Conservation (phyloP, 2,113 vertebrate genomes). For the Corythornis madagascariensis region DNA sequence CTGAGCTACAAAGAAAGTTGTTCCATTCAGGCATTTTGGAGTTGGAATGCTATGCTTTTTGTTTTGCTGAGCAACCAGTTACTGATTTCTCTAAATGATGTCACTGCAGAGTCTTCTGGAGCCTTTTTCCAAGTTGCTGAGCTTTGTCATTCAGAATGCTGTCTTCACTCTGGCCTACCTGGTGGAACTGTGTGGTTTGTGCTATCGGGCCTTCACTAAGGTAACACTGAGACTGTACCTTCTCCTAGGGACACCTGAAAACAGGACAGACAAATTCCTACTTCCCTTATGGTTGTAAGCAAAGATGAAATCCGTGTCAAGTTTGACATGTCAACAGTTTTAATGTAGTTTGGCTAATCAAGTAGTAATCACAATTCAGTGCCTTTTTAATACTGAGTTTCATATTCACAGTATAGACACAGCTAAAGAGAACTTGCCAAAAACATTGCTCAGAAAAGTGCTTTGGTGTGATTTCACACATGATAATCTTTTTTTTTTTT, state of each 20-base stretch:
- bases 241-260: not conserved
- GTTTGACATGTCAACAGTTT: not conserved
- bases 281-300: not conserved
- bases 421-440: not conserved
- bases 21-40: not conserved
- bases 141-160: conserved; percentile 97
- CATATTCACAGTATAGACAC: not conserved
- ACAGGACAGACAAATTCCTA: not conserved
- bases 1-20: conserved; percentile 26
- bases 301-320: conserved; percentile 17
- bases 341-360: not conserved
- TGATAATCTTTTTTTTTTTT: not conserved
- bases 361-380: not conserved
- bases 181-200: conserved; percentile 95
- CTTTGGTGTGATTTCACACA: not conserved
- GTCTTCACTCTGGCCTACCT: conserved; percentile 93
- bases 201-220: conserved; percentile 97
- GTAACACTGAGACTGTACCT: conserved; percentile 68
- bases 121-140: conserved; percentile 95
- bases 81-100: conserved; percentile 33
- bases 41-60: conserved; percentile 3
- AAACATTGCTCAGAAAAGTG: not conserved
- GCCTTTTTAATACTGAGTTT: not conserved
- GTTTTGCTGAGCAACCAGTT: conserved; percentile 11
- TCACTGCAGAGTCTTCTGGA: conserved; percentile 92